These are phyloP conservation scores for Mustelus asterias DNA, from an alignment of 2,113 vertebrate species.

Conservation along the genomic window DNA sequence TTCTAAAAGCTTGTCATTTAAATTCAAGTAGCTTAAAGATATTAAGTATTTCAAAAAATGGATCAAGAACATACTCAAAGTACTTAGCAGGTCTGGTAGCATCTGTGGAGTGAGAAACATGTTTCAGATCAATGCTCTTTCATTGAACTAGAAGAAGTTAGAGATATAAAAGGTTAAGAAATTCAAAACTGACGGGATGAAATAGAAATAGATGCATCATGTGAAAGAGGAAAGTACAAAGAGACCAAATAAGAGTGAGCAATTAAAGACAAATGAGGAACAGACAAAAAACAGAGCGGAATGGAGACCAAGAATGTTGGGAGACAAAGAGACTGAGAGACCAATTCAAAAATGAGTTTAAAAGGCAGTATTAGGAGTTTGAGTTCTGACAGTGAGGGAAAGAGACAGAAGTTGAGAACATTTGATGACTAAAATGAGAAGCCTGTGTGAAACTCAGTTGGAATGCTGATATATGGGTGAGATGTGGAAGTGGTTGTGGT, in stretches of 20 bases:
- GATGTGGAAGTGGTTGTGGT: constrained; percentile 19
- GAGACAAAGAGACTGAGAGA: neutral
- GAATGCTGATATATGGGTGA: neutral
- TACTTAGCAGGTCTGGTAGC: no score
- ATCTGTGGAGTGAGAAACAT: no score
- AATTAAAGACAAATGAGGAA: neutral
- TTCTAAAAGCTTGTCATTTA: neutral
- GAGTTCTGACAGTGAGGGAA: neutral
- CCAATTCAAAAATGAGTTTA: neutral
- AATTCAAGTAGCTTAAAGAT: neutral
- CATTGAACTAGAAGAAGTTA: no score
- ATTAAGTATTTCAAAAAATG: neutral
- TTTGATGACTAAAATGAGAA: neutral
- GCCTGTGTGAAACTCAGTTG: neutral
- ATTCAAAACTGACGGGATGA: neutral
- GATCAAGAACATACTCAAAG: no score
- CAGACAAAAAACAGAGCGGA: neutral
- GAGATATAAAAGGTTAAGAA: neutral
- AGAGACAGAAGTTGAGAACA: neutral
- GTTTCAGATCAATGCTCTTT: no score
- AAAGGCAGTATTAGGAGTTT: neutral
- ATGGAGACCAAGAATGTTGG: neutral
- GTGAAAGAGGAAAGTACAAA: neutral
- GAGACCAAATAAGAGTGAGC: neutral
- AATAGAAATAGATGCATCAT: neutral